Evolutionary conservation across 2,797 vertebrate species (phyloP), one percentile per base, ranked within the genome.

Genomic region (Hapalemur alaotrensis): DNA sequence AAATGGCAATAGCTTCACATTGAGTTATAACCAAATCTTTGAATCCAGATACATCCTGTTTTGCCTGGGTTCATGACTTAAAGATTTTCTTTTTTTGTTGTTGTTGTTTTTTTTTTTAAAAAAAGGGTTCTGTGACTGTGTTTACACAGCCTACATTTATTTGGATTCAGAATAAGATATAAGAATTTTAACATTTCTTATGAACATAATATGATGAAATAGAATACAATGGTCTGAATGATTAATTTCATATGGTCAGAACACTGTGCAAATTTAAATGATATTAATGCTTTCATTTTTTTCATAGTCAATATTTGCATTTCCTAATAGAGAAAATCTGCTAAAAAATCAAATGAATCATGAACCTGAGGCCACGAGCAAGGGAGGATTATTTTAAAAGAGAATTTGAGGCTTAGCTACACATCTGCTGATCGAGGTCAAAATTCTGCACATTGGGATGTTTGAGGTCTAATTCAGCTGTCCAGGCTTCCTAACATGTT

Each of bases 241-340:
- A 90, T 97, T 97, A 90, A 96, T 96, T 94, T 94, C 89, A 50
- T 93, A 88, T 96, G 78, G 48, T 23, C 57, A 92, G 95, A 96
- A 91, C 78, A 80, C 35, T 84, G 65, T 92, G 38, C 35, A 96
- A 96, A 97, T 96, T 91, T 95, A 97, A 97, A 93, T 96, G 91
- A 82, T 92, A 96, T 88, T 94, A 97, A 90, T 94, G 69, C 87
- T 79, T 96, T 95, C 38, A n/a, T 92, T 97, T 97, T 97, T 61
- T 96, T 96, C 57, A 84, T 90, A 93, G 91, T 93, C 93, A 95
- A 95, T 97, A 96, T 97, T 98, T 97, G 52, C 89, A 95, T 96
- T 95, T 95, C 67, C 89, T 96, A 95, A 90, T 97, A 85, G 57
- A 95, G 73, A 96, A 96, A 96, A 96, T 93, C 67, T 95, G 59